phyloP scores from a whole-genome alignment of 2,113 vertebrate species.

The Galemys pyrenaicus region DNA sequence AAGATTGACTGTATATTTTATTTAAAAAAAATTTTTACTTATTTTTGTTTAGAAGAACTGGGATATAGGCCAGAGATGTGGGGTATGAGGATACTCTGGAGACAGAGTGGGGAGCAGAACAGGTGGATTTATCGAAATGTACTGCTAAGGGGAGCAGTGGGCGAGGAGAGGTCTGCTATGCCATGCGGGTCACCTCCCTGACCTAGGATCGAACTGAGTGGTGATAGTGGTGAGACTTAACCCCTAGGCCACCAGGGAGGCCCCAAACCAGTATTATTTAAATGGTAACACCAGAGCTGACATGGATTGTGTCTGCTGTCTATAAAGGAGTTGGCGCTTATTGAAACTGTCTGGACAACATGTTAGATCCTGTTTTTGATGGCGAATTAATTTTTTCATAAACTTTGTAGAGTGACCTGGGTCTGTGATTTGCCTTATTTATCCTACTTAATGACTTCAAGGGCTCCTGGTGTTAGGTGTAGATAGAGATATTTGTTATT shows the following conservation, averaged over 20 bases:
- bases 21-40: too few species aligned
- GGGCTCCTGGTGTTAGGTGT: background rate
- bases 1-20: background rate
- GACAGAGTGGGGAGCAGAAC: too few species aligned
- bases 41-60: too few species aligned
- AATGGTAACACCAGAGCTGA: background rate
- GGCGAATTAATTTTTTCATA: background rate
- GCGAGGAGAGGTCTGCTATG: too few species aligned
- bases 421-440: background rate
- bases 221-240: too few species aligned
- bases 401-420: background rate
- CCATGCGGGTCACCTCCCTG: too few species aligned
- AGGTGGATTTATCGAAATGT: too few species aligned
- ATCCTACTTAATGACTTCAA: background rate
- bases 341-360: background rate
- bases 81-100: too few species aligned
- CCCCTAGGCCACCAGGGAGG: too few species aligned
- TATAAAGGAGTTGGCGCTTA: background rate
- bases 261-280: background rate
- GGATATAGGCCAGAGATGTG: too few species aligned
- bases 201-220: too few species aligned
- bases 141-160: too few species aligned
- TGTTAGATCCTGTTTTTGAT: background rate
- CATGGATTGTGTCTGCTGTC: background rate
- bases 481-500: background rate